Evolutionary conservation across 1,140 invertebrate species (phyloP), one percentile per base, ranked within the genome.

Genomic region (Ridgeia piscesae): DNA sequence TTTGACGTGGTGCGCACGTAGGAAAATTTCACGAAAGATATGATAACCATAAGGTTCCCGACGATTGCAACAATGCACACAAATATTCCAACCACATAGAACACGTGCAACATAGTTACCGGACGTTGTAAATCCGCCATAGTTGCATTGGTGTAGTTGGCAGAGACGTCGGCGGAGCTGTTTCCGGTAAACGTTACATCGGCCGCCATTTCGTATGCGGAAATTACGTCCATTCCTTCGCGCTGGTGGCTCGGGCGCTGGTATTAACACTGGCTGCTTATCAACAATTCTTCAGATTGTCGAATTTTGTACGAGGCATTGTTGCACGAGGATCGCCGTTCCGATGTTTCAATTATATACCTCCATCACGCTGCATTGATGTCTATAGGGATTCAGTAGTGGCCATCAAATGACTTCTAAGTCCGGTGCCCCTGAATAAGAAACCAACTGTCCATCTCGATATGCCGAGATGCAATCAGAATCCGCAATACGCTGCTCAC

Each of bases 11-110:
- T 89, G 21, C 92, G 58, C 92, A 92, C 35, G 8, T 31, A 8
- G 21, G 88, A 34, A 0, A 35, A 89, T 34, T 88, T 35, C 27
- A 89, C 11, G 58, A 92, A 35, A 35, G 35, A 35, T 88, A 92
- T 89, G 77, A 92, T 35, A 89, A 92, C 92, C 77, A 92, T 35
- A 35, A 35, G 27, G 88, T 92, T 92, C 31, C 92, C 92, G 8
- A 34, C 92, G 88, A 92, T n/a, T 2, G 92, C 48, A 33, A 92
- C n/a, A 34, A 92, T 33, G 92, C 88, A 35, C 34, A 92, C 89
- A 35, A 77, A 8, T 77, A 77, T 77, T 21, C 58, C 58, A 77
- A 77, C 27, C 27, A 77, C 58, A 21, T 77, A 77, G 58, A 77
- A 77, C 27, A 77, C 27, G 58, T 77, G 14, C 58, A 77, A 31